A percentile compares a stretch with the other conserved stretches of the same genome.
Conservation (phyloP, 2,797 vertebrate species). For the Carcharodon carcharias region DNA sequence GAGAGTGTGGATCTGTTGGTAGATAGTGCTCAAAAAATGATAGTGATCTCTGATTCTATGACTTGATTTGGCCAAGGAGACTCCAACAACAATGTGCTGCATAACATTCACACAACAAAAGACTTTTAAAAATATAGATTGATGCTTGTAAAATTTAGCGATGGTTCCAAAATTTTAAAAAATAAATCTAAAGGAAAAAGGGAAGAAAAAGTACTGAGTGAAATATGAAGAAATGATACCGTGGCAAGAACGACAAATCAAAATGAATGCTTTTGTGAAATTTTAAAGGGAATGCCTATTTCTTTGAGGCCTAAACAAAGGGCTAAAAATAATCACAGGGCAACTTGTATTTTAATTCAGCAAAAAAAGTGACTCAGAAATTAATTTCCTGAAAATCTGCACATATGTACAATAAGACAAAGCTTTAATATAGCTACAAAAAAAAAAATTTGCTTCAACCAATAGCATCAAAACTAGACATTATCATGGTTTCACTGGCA, state of each 20-base stretch:
- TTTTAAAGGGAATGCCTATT: not conserved
- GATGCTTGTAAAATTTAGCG: not conserved
- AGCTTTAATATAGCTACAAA: not conserved
- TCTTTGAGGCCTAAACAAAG: constrained; percentile 1
- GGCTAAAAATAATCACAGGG: not conserved
- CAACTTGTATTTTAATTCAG: not conserved
- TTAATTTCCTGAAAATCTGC: constrained; percentile 19
- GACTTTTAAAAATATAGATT: not conserved
- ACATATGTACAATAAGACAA: not conserved
- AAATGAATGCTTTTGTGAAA: not conserved
- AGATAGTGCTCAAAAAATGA: not conserved
- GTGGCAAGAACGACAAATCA: not conserved
- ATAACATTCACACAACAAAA: not conserved
- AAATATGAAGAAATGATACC: not conserved
- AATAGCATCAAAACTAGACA: not conserved
- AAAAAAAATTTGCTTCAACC: not conserved
- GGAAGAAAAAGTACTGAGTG: not conserved
- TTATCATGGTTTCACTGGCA: not conserved
- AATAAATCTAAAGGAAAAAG: not conserved
- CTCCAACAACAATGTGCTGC: too few species aligned
- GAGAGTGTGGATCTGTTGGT: too few species aligned
- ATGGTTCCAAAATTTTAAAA: not conserved
- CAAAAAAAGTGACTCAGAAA: constrained; percentile 16
- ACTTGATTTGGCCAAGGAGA: not conserved
- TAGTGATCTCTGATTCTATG: not conserved